Evolutionary conservation across 2,888 invertebrate genomes (phyloP), one percentile per base, ranked within the genome.

Genomic region (Ligdia adustata): DNA sequence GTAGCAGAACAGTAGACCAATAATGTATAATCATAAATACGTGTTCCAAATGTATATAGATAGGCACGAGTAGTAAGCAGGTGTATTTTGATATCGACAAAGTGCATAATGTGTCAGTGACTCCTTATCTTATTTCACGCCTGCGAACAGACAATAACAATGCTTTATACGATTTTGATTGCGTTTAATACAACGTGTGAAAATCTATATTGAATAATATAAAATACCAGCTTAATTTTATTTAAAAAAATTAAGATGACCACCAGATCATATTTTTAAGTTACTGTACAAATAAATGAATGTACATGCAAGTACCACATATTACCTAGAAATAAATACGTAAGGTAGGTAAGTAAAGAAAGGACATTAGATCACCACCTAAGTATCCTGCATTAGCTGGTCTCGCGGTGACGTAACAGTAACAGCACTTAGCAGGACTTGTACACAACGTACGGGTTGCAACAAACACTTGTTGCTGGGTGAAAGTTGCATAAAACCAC

Each of bases 371-470:
- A 33, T 38, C 20, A 43, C 48, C 28, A 20, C 22, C 24, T n/a
- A 37, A 24, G 37, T 50, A 53, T 51, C 53, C 48, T 55, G 43
- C 56, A 48, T 46, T 55, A 56, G 48, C 38, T 44, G 45, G 53
- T 35, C 26, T 22, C 60, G 62, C 55, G 55, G 68, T 75, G 75
- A 76, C 74, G 75, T 76, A 80, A 79, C 68, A n/a, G n/a, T n/a
- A n/a, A n/a, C 57, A 16, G 67, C 68, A 62, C 74, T 73, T 71
- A 71, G 66, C 67, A 66, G 52, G 56, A 72, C 62, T 52, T 55
- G 52, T 52, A 34, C 41, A 42, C 51, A 15, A n/a, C 34, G 16
- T 12, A 38, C 9, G 59, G 57, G 51, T 60, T 58, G 60, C 63
- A 61, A 57, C 63, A 57, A 64, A 71, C 72, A 74, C 76, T 74